A percentile compares a stretch with the other conserved stretches of the same genome.
Conservation (phyloP, 2,797 vertebrate species). For the Acanthurus tractus region DNA sequence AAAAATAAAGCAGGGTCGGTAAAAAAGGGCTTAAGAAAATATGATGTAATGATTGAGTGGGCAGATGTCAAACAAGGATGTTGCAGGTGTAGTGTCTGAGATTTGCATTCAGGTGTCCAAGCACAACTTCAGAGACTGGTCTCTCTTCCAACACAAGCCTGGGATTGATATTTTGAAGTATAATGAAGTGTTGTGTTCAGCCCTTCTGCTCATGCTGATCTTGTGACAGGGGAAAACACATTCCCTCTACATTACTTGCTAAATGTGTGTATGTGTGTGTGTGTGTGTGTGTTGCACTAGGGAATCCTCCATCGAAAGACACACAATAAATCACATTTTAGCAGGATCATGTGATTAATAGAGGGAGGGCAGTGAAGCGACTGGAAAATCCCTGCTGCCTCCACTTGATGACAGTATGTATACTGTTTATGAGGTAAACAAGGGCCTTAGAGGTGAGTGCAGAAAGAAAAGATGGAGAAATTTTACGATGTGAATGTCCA, state of each 20-base stretch:
- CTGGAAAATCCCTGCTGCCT: constrained; percentile 39
- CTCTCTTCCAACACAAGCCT: neutral
- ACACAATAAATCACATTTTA: constrained; percentile 67
- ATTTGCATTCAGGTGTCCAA: constrained; percentile 12
- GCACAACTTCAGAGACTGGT: neutral
- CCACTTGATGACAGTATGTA: constrained; percentile 43
- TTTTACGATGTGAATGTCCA: too few relatives aligned
- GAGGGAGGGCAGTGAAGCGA: constrained; percentile 21
- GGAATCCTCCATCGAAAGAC: constrained; percentile 51
- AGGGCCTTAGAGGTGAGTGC: too few relatives aligned
- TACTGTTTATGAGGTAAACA: constrained; percentile 2
- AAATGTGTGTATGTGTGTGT: constrained; percentile 18
- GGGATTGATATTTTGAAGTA: constrained; percentile 42
- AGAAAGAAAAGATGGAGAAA: too few relatives aligned
- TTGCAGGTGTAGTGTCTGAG: neutral
- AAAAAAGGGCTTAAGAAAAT: neutral
- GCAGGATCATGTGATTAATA: constrained; percentile 67
- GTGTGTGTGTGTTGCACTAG: constrained; percentile 37
- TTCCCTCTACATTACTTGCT: constrained; percentile 60
- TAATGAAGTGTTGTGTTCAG: constrained; percentile 57
- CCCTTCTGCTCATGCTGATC: constrained; percentile 56
- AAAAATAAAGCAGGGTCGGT: neutral
- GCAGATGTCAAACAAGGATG: neutral
- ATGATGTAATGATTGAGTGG: neutral
- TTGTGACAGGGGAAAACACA: constrained; percentile 70